Evolutionary conservation across 2,113 vertebrate genomes (phyloP).

Genomic region (Proteles cristata): DNA sequence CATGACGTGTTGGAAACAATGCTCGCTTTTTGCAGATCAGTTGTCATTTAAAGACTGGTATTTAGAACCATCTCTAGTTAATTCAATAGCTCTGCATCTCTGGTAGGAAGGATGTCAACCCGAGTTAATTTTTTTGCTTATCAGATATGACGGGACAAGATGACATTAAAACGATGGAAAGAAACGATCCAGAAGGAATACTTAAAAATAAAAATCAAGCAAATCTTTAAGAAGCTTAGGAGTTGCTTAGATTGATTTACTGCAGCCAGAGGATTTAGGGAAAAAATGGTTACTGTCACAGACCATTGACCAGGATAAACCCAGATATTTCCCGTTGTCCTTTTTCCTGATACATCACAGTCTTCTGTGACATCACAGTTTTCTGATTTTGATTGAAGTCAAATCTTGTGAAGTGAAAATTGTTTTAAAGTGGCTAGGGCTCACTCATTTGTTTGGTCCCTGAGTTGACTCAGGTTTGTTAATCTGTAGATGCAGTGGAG

Average conservation of each 20-base stretch:
- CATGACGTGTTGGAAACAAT: conserved; percentile 78
- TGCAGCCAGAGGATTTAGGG: not conserved
- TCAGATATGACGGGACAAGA: conserved; percentile 76
- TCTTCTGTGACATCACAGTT: not conserved
- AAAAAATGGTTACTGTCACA: conserved; percentile 17
- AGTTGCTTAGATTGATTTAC: conserved; percentile 38
- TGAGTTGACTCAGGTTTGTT: not conserved
- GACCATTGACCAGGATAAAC: not conserved
- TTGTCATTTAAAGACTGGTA: conserved; percentile 83
- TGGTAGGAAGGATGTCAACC: conserved; percentile 78
- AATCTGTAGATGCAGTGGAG: not conserved
- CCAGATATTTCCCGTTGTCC: not conserved
- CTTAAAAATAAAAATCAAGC: conserved; percentile 41
- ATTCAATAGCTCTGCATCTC: conserved; percentile 80
- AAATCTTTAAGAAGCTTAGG: conserved; percentile 38
- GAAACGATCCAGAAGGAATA: not conserved
- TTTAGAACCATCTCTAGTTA: conserved; percentile 85
- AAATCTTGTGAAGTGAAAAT: not conserved
- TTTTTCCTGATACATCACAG: not conserved
- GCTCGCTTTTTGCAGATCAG: conserved; percentile 82
- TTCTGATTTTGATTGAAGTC: conserved; percentile 3
- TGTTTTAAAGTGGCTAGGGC: not conserved
- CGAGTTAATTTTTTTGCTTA: conserved; percentile 81
- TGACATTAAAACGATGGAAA: conserved; percentile 75
- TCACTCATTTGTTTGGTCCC: not conserved